Evolutionary conservation across 2,888 invertebrate species (phyloP).

Genomic region (Prosapia bicincta): DNA sequence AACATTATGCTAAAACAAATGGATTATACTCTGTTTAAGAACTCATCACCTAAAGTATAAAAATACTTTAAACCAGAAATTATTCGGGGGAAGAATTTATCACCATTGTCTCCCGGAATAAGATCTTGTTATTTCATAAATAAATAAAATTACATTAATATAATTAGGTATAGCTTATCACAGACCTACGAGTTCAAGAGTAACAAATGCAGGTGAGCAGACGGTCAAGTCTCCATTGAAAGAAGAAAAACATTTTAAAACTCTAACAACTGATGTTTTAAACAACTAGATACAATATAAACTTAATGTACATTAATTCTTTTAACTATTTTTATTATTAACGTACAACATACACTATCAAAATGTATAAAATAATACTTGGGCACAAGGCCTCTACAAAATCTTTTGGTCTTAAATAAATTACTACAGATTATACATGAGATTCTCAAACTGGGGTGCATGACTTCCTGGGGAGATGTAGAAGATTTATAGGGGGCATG

Average conservation of each 20-base stretch:
- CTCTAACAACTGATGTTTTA: background rate
- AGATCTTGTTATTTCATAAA: background rate
- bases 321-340: background rate
- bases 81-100: background rate
- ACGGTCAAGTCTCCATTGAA: background rate
- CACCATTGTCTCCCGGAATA: background rate
- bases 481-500: too few relatives aligned
- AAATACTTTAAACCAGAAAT: background rate
- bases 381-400: background rate
- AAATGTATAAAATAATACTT: background rate
- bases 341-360: background rate
- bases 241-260: background rate
- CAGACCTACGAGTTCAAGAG: slow-evolving; percentile 20
- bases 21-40: background rate
- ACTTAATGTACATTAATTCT: background rate
- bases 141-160: slow-evolving; percentile 17
- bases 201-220: background rate
- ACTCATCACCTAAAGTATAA: background rate
- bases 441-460: too few relatives aligned
- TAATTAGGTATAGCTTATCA: slow-evolving; percentile 18
- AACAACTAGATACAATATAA: background rate
- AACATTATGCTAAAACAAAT: background rate
- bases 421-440: too few relatives aligned
- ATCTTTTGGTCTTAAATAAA: background rate
- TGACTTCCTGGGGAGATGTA: too few relatives aligned